Conservation (phyloP, 1,140 invertebrate genomes). For the Telenomus remus region DNA sequence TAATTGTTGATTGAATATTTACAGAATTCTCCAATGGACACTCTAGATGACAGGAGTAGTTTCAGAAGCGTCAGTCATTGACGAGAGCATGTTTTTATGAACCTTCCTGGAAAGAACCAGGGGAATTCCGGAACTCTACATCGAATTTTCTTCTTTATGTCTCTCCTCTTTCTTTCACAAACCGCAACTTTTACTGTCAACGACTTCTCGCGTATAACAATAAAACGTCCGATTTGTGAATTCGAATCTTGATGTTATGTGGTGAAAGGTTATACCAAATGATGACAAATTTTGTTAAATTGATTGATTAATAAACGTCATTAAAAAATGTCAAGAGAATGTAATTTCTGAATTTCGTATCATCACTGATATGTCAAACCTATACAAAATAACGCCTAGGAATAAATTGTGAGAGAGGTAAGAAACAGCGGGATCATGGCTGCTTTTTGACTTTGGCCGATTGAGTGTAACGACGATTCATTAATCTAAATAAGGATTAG, state of each 20-base stretch:
- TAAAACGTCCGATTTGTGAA: slow-evolving; percentile 25
- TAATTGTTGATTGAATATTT: too few relatives aligned
- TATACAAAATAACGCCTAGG: too few relatives aligned
- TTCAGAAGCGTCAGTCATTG: slow-evolving; percentile 66
- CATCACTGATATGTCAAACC: background rate
- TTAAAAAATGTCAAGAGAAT: slow-evolving; percentile 9
- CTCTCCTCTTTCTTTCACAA: slow-evolving; percentile 10
- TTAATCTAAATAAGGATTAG: slow-evolving; percentile 44
- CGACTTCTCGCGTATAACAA: slow-evolving; percentile 18
- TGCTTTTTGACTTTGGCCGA: slow-evolving; percentile 13
- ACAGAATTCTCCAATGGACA: slow-evolving; percentile 69
- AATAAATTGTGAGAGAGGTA: background rate
- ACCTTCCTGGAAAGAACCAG: slow-evolving; percentile 28
- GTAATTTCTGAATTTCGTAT: background rate
- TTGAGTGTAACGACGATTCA: slow-evolving; percentile 15
- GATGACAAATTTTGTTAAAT: slow-evolving; percentile 44
- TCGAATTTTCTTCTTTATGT: slow-evolving; percentile 14
- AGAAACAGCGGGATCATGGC: background rate
- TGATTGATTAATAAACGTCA: slow-evolving; percentile 50
- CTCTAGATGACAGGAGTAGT: slow-evolving; percentile 63
- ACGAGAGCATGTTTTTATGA: slow-evolving; percentile 42
- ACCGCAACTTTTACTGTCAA: slow-evolving; percentile 1
- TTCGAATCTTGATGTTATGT: slow-evolving; percentile 31
- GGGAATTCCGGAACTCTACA: slow-evolving; percentile 25
- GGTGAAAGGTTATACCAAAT: slow-evolving; percentile 17